Evolutionary conservation across 2,888 invertebrate genomes (phyloP).

Genomic region (Campoplex nolae): DNA sequence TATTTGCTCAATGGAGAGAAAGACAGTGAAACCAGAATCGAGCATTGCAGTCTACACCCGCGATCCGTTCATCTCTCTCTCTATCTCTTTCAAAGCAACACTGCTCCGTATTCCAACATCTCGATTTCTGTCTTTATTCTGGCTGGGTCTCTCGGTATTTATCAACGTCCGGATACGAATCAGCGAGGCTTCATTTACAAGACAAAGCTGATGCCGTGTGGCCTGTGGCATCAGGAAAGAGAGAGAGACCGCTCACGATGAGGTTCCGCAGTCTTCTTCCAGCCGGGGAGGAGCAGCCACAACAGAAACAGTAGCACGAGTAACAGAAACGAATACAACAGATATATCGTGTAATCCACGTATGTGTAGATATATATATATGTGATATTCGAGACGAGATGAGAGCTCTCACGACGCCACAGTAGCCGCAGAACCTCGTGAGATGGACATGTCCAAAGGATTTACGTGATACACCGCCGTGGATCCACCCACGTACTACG

Average conservation of each 20-base stretch:
- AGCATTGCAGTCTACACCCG: conserved; percentile 32
- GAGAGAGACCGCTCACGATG: conserved; percentile 69
- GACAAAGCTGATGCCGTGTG: conserved; percentile 82
- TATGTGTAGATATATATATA: conserved; percentile 19
- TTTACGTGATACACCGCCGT: conserved; percentile 61
- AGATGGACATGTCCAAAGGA: conserved; percentile 63
- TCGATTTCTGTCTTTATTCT: conserved; percentile 58
- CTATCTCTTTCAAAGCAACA: conserved; percentile 24
- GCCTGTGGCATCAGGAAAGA: conserved; percentile 69
- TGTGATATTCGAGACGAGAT: conserved; percentile 52
- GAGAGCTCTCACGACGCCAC: conserved; percentile 59
- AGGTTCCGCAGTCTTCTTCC: conserved; percentile 56
- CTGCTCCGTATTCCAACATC: conserved; percentile 45
- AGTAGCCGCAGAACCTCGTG: conserved; percentile 48
- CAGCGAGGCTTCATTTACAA: conserved; percentile 84
- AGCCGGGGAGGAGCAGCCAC: conserved; percentile 29
- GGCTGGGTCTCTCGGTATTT: conserved; percentile 79
- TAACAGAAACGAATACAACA: conserved; percentile 57
- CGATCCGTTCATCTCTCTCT: conserved; percentile 24
- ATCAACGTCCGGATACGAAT: conserved; percentile 84
- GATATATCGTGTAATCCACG: conserved; percentile 13
- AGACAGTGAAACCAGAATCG: conserved; percentile 57
- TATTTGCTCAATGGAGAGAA: conserved; percentile 62
- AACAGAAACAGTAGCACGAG: conserved; percentile 62
- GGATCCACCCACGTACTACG: conserved; percentile 80